phyloP scores from a whole-genome alignment of 1,140 invertebrate species.

The Drosophila lini region DNA sequence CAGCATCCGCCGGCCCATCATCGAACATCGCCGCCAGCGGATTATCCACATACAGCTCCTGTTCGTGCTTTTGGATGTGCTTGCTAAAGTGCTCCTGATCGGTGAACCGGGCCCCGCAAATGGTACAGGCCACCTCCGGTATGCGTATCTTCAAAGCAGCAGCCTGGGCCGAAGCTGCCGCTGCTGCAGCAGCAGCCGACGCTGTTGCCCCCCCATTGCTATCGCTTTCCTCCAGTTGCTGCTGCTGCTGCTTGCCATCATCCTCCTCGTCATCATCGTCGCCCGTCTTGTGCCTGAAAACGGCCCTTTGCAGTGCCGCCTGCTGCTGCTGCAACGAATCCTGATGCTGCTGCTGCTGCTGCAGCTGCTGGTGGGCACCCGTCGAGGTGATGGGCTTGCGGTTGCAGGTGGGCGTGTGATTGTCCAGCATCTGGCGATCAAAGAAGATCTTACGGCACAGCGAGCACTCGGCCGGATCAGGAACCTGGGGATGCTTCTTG shows the following conservation, averaged over 20 bases:
- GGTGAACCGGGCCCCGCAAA: slow-evolving; percentile 76
- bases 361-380: slow-evolving; percentile 66
- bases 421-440: slow-evolving; percentile 80
- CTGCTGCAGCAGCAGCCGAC: not conserved
- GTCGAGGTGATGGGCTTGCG: slow-evolving; percentile 77
- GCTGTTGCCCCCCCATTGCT: not conserved
- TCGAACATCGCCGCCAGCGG: slow-evolving; percentile 83
- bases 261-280: slow-evolving; percentile 79
- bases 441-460: slow-evolving; percentile 83
- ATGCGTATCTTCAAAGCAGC: slow-evolving; percentile 66
- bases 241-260: slow-evolving; percentile 44
- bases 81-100: slow-evolving; percentile 82
- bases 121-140: slow-evolving; percentile 80
- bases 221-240: slow-evolving; percentile 1
- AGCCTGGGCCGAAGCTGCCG: not conserved
- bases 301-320: slow-evolving; percentile 17
- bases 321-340: slow-evolving; percentile 20
- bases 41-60: slow-evolving; percentile 81
- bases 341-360: slow-evolving; percentile 13
- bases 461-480: slow-evolving; percentile 78
- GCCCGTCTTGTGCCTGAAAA: slow-evolving; percentile 78
- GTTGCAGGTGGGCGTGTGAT: slow-evolving; percentile 81
- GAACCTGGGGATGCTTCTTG: slow-evolving; percentile 83
- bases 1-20: slow-evolving; percentile 77
- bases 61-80: slow-evolving; percentile 81